These are phyloP conservation scores for Virgularia gustaviana DNA, from an alignment of 92 coral and sea anemone species.

Conservation along the genomic window DNA sequence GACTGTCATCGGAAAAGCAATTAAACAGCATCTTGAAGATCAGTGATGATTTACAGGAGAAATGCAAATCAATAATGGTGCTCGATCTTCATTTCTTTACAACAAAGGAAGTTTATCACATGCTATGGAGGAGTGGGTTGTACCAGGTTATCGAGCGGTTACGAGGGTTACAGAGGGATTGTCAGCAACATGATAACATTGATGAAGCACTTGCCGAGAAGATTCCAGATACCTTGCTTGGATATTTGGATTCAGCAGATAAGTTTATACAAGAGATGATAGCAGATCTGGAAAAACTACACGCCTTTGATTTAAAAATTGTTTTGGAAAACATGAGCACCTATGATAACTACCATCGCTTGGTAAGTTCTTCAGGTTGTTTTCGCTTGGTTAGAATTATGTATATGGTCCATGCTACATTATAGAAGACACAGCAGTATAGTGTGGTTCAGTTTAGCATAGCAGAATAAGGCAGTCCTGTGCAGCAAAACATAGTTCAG, in stretches of 20 bases:
- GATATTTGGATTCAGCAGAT: slow-evolving; percentile 43
- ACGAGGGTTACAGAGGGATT: slow-evolving; percentile 58
- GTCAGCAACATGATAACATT: not conserved
- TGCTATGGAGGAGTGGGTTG: slow-evolving; percentile 79
- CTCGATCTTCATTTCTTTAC: slow-evolving; percentile 69
- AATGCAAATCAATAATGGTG: slow-evolving; percentile 70
- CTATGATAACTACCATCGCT: slow-evolving; percentile 13
- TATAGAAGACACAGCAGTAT: too few species aligned
- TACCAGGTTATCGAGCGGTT: slow-evolving; percentile 86
- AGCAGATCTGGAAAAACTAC: slow-evolving; percentile 14
- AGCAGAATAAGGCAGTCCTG: too few species aligned
- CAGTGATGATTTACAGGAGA: slow-evolving; percentile 77
- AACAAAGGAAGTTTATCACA: slow-evolving; percentile 74
- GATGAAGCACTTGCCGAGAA: not conserved
- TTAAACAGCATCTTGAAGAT: not conserved
- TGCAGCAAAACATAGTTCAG: too few species aligned
- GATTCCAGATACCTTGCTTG: slow-evolving; percentile 46
- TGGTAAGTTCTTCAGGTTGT: slow-evolving; percentile 19
- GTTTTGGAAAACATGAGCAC: slow-evolving; percentile 1
- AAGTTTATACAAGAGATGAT: slow-evolving; percentile 1
- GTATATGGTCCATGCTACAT: too few species aligned
- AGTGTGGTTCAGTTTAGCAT: too few species aligned
- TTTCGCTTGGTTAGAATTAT: too few species aligned
- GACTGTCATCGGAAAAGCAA: slow-evolving; percentile 9
- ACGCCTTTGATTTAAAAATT: slow-evolving; percentile 10